Base-by-base conservation (phyloP, 2,113 vertebrate genomes). In the Sigmodon hispidus region DNA sequence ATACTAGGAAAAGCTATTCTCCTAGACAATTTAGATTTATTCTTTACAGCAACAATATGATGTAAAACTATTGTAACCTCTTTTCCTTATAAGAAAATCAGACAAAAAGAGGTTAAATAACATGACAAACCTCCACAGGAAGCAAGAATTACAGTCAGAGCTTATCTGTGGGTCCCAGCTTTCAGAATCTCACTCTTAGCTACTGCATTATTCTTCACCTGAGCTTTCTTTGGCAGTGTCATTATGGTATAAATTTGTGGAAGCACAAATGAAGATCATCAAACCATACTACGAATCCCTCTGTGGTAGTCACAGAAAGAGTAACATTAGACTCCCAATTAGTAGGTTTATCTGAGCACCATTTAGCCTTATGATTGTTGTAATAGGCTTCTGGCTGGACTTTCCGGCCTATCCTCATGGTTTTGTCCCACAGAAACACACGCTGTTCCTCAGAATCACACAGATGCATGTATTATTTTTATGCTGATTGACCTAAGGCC, bases 11-110 rank as follows among this genome's bases (percentile, higher is more conserved):
- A 4, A 84, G 4, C 16, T 40, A 31, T 36, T 77, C 52, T 90
- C 83, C 12, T 40, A 87, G 80, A n/a, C 11, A 70, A 80, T 89
- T 91, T 91, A 70, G 89, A 89, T 89, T 77, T 89, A 65, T 89
- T 77, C 70, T 83, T 76, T 40, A 81, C 0, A 73, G 40, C 16
- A 73, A 57, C 2, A 83, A 34, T 31, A 22, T 65, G 9, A 79
- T 67, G 6, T 31, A 50, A 31, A 92, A 67, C 16, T 92, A 70
- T 87, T 77, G 34, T 50, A 57, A 65, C 36, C 34, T 31, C 6
- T 50, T 40, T 63, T 87, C 45, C 57, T 52, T 61, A 57, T 19
- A 24, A 43, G 57, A 67, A 87, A 84, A 24, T 65, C 45, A 87
- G 61, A 70, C n/a, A 77, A 29, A 73, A 90, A 55, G 43, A 76